phyloP scores from a whole-genome alignment of 1,140 invertebrate genomes.

The Tetraneura akinire region DNA sequence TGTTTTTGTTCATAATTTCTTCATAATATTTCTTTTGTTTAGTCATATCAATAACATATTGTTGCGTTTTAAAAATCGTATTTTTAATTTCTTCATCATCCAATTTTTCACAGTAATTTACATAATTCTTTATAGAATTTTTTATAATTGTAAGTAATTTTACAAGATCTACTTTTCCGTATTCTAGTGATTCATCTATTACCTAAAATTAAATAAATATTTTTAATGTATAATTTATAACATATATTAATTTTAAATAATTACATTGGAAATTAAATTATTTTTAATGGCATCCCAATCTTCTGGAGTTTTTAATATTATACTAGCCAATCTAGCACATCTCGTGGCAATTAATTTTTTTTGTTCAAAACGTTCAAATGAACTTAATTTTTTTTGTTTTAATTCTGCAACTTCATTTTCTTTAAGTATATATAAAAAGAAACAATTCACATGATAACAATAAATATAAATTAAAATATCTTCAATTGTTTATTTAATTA shows the following conservation, averaged over 20 bases:
- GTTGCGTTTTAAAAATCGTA: not conserved
- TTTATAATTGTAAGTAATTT: constrained; percentile 10
- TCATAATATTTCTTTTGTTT: constrained; percentile 1
- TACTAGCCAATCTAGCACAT: not conserved
- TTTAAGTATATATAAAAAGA: not conserved
- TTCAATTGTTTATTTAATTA: constrained; percentile 2
- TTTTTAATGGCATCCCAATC: not conserved
- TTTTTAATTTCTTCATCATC: not conserved
- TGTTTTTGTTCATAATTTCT: not conserved
- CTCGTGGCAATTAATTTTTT: constrained; percentile 6
- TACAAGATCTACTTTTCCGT: constrained; percentile 18
- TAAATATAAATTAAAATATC: no score
- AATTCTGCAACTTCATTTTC: constrained; percentile 25
- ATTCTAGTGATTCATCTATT: not conserved
- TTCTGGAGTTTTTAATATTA: constrained; percentile 29
- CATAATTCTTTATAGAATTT: constrained; percentile 9
- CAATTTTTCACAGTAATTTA: constrained; percentile 26
- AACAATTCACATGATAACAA: not conserved
- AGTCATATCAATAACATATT: constrained; percentile 17
- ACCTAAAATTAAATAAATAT: constrained; percentile 11
- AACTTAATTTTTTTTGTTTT: constrained; percentile 8
- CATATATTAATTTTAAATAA: not conserved
- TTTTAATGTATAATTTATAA: not conserved
- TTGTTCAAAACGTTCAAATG: constrained; percentile 12
- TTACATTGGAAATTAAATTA: constrained; percentile 15